Base-by-base conservation (phyloP, 2,797 vertebrate species). In the Sarcoramphus papa region DNA sequence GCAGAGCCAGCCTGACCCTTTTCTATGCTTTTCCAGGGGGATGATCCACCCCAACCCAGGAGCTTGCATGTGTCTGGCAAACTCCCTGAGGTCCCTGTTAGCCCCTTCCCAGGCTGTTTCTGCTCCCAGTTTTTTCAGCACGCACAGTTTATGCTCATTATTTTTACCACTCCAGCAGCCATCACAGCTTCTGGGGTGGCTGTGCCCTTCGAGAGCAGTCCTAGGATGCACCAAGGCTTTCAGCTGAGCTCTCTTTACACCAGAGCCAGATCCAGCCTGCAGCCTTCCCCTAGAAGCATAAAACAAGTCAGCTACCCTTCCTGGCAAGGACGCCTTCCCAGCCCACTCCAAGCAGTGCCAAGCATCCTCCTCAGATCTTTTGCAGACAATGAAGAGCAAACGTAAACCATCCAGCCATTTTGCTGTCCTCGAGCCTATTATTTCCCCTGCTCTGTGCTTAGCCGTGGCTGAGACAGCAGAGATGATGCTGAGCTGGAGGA, bases 271-370 rank as follows among this genome's bases (percentile, higher is more conserved):
- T 7, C 65, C 77, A 77, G 77, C 57, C 74, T 65, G 30, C 45
- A 90, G 72, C 35, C 13, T 73, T 81, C 93, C 92, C 77, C 69
- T 95, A 65, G 88, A 94, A 86, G 19, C 28, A 35, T 23, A 16
- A 69, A 95, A 57, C 7, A 41, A 73, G 40, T 2, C 85, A 75
- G 43, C 40, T 69, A 59, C 60, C 48, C 56, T 62, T 64, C 31
- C 74, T 54, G 64, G 48, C 69, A 85, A 33, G 37, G 30, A 51
- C 2, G 3, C 14, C 43, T 95, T 84, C 82, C 57, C 63, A 64
- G 30, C 37, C 54, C 62, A 19, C 59, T 40, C n/a, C 4, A 12
- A 82, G 57, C 35, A 50, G 7, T 16, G 50, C 62, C 12, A 10
- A 87, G 74, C 63, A 69, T 51, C 33, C n/a, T 92, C 33, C 31